These are phyloP conservation scores for Fragariocoptes setiger DNA, from an alignment of 1,140 invertebrate species.

Conservation along the genomic window DNA sequence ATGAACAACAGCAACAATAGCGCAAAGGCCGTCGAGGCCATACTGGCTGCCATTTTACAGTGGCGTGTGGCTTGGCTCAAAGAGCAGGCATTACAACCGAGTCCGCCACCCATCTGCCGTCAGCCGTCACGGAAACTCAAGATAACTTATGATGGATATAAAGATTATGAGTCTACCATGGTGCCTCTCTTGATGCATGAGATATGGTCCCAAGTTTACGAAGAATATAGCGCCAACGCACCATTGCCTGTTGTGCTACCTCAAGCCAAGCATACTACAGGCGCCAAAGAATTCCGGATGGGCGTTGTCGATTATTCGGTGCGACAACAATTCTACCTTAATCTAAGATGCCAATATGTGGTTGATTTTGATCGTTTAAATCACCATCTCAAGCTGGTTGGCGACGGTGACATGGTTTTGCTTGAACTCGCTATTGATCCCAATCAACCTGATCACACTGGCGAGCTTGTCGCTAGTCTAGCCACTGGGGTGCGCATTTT, in stretches of 20 bases:
- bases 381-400: background rate
- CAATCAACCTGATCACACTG: background rate
- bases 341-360: background rate
- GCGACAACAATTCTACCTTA: background rate
- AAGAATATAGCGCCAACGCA: background rate
- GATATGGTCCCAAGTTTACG: slow-evolving; percentile 3
- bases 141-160: background rate
- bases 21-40: background rate
- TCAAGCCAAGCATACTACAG: background rate
- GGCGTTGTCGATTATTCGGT: background rate
- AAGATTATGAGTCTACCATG: slow-evolving; percentile 2
- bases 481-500: background rate
- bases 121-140: background rate
- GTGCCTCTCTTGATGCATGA: slow-evolving; percentile 2
- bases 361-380: background rate
- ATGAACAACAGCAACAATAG: too few species aligned
- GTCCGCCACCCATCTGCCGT: background rate
- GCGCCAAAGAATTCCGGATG: slow-evolving; percentile 1
- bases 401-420: slow-evolving; percentile 2
- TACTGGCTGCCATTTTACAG: background rate
- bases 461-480: background rate
- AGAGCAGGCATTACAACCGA: background rate
- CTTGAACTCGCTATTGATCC: background rate
- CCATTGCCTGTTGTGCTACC: background rate
- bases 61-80: background rate